phyloP scores from a whole-genome alignment of 2,113 vertebrate species.

The Casuarius casuarius region DNA sequence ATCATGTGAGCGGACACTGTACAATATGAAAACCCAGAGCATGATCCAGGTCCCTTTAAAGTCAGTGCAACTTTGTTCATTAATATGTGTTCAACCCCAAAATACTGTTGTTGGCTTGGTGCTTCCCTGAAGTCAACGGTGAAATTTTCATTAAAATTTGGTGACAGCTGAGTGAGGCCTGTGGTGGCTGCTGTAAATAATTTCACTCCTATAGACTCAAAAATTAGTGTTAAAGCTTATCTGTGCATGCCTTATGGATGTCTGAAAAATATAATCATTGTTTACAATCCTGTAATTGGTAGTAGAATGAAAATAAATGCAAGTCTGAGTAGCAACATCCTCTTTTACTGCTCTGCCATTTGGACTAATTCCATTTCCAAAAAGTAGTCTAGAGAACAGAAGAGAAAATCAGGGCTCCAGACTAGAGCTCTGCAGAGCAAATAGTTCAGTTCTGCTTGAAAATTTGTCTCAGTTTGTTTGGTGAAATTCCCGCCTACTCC shows the following conservation, averaged over 20 bases:
- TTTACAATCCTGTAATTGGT: background rate
- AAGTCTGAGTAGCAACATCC: background rate
- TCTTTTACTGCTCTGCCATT: background rate
- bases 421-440: rapidly evolving
- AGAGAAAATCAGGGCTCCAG: background rate
- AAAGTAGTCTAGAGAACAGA: background rate
- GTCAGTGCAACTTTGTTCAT: background rate
- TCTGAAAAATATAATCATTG: background rate
- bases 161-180: background rate
- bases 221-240: background rate
- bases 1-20: background rate
- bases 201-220: background rate
- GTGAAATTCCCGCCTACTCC: background rate
- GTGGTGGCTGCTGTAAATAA: background rate
- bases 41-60: background rate
- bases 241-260: background rate
- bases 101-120: background rate
- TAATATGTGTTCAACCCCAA: background rate
- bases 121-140: background rate
- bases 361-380: background rate
- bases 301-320: background rate
- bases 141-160: background rate
- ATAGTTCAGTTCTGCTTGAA: background rate
- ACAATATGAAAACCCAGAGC: background rate
- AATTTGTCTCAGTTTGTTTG: background rate